phyloP scores from a whole-genome alignment of 2,888 invertebrate genomes.

The Brachypalpus laphriformis region DNA sequence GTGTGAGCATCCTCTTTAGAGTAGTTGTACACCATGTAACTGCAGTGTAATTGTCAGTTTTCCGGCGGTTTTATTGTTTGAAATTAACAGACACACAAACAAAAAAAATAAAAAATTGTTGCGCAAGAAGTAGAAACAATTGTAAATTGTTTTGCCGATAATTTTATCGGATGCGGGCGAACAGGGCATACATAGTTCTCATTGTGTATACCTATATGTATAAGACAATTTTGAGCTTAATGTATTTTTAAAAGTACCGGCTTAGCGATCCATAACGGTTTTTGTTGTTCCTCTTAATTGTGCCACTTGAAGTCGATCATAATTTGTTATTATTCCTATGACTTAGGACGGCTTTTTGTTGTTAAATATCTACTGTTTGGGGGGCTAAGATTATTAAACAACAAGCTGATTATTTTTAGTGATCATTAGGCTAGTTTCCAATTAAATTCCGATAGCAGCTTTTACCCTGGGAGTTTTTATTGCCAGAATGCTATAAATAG shows the following conservation, averaged over 20 bases:
- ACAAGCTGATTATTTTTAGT: background rate
- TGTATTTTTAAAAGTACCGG: background rate
- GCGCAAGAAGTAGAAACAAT: conserved; percentile 12
- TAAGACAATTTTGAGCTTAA: too few species aligned
- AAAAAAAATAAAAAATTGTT: background rate
- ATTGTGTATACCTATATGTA: too few species aligned
- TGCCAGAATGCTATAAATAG: too few species aligned
- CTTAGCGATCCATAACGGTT: background rate
- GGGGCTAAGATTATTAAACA: background rate
- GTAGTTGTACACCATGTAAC: conserved; percentile 1
- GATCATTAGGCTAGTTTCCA: background rate
- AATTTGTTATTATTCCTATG: background rate
- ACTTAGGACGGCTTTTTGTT: background rate
- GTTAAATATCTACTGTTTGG: background rate
- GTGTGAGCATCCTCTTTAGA: background rate
- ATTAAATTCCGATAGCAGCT: too few species aligned
- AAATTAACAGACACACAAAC: background rate
- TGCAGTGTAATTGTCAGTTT: conserved; percentile 6
- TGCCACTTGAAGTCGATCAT: too few species aligned
- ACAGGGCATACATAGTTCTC: background rate
- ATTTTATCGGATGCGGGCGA: background rate
- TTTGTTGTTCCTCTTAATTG: background rate
- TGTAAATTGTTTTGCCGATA: background rate
- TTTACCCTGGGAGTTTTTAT: too few species aligned
- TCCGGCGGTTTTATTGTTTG: conserved; percentile 15